phyloP scores from a whole-genome alignment of 2,888 invertebrate species.

The Scaeva pyrastri region DNA sequence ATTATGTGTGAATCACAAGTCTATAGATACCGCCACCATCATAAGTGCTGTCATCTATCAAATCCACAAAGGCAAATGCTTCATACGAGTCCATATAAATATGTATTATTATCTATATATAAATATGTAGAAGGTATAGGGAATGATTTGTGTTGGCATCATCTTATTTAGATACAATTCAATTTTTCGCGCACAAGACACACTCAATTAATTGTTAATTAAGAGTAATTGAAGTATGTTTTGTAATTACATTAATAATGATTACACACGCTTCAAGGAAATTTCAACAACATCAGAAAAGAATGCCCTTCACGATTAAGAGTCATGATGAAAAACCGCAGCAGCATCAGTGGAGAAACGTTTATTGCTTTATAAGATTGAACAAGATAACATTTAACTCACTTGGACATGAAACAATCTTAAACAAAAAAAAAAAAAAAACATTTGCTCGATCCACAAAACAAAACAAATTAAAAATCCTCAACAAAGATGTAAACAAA shows the following conservation, averaged over 20 bases:
- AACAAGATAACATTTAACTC: constrained; percentile 14
- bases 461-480: background rate
- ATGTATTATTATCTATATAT: too few relatives aligned
- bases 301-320: constrained; percentile 8
- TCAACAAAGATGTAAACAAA: background rate
- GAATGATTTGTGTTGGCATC: constrained; percentile 70
- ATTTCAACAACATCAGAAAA: constrained; percentile 3
- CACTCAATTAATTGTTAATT: constrained; percentile 84
- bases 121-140: background rate
- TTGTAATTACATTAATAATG: constrained; percentile 84
- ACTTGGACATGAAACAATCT: background rate
- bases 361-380: constrained; percentile 24
- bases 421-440: too few relatives aligned
- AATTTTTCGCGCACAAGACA: constrained; percentile 77
- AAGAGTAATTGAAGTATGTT: constrained; percentile 84
- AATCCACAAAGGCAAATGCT: constrained; percentile 45
- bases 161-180: constrained; percentile 76
- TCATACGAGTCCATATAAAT: too few relatives aligned
- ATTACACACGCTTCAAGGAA: constrained; percentile 75
- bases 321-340: background rate
- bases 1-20: constrained; percentile 31
- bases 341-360: background rate
- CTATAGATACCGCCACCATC: constrained; percentile 57
- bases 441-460: background rate
- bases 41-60: constrained; percentile 74